Evolutionary conservation across 2,797 vertebrate species (phyloP).

Genomic region (Uromys caudimaculatus): DNA sequence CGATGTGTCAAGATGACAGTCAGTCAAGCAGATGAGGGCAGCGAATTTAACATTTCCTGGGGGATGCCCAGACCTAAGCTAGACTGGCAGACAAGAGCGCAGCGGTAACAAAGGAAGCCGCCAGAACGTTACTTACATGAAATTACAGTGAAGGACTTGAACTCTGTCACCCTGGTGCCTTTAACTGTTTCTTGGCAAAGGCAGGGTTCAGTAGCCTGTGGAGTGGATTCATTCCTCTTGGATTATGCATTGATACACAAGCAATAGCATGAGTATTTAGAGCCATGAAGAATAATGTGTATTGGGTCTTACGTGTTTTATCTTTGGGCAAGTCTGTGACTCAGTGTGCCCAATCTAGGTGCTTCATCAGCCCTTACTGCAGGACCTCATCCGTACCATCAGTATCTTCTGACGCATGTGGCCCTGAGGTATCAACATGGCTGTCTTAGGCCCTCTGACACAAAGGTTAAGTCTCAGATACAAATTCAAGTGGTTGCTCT

Average conservation of each 20-base stretch:
- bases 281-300: background rate
- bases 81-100: constrained; percentile 95
- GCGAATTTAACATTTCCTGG: constrained; percentile 95
- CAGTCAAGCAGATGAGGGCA: constrained; percentile 98
- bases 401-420: background rate
- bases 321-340: background rate
- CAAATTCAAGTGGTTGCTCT: background rate
- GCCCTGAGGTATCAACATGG: background rate
- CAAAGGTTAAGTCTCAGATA: background rate
- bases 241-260: background rate
- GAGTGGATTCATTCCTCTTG: background rate
- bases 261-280: background rate
- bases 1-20: constrained; percentile 98
- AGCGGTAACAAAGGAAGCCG: constrained; percentile 89
- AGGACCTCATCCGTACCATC: background rate
- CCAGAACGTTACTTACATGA: constrained; percentile 95
- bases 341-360: background rate
- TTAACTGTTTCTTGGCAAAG: constrained; percentile 77
- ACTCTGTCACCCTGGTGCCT: constrained; percentile 90
- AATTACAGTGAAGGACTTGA: constrained; percentile 93
- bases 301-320: background rate
- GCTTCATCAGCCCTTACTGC: background rate
- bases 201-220: background rate
- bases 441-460: background rate
- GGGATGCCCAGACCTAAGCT: constrained; percentile 88